A percentile compares a stretch with the other conserved stretches of the same genome.
Conservation (phyloP, 92 coral and sea anemone genomes). For the Palythoa grandiflora region DNA sequence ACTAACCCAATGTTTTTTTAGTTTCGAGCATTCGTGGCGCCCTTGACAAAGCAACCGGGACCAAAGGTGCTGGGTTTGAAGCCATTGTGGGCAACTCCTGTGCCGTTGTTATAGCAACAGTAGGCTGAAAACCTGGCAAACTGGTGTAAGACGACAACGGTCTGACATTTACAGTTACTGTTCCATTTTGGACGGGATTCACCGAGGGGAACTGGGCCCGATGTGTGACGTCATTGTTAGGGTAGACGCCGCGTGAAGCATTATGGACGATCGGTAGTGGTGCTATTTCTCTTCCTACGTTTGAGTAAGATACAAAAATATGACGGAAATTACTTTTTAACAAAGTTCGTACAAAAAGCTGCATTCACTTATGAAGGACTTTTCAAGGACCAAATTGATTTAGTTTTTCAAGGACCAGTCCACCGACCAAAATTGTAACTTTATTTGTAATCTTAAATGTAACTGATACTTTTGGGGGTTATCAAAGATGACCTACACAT, state of each 20-base stretch:
- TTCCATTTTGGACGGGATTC: slow-evolving; percentile 21
- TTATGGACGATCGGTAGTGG: neutral
- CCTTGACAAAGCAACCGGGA: neutral
- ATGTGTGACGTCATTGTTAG: slow-evolving; percentile 18
- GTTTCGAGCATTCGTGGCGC: neutral
- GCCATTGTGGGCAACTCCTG: neutral
- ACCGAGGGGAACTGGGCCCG: slow-evolving; percentile 16
- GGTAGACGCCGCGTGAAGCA: slow-evolving; percentile 11
- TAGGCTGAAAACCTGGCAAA: slow-evolving; percentile 19
- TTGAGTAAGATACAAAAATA: neutral
- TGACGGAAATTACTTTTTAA: neutral
- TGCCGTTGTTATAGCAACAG: slow-evolving; percentile 40
- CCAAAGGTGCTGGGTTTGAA: slow-evolving; percentile 9
- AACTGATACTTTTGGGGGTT: no score
- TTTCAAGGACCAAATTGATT: no score
- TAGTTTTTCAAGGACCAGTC: no score
- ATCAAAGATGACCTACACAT: no score
- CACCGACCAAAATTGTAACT: no score
- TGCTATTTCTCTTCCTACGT: slow-evolving; percentile 28
- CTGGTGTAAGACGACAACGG: slow-evolving; percentile 33
- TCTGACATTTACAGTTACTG: slow-evolving; percentile 31
- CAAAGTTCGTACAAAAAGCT: no score
- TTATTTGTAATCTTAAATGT: no score
- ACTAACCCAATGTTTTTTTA: slow-evolving; percentile 12
- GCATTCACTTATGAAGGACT: no score